Evolutionary conservation across 2,797 vertebrate genomes (phyloP), one percentile per base, ranked within the genome.

Genomic region (Anisognathus igniventris): DNA sequence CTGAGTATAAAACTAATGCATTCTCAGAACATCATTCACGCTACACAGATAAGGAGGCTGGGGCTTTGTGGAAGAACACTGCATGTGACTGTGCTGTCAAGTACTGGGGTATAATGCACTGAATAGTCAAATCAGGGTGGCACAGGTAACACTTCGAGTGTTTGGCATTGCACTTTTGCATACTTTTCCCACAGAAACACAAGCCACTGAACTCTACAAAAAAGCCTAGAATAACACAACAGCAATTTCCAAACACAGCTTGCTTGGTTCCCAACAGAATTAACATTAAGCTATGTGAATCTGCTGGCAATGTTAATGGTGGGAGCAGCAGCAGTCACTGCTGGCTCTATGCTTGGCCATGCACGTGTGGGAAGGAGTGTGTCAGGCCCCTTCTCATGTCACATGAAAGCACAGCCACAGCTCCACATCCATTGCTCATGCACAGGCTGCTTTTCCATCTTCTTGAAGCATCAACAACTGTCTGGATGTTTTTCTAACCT

Each of bases 261-360:
- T 2, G 1, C 58, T 33, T 33, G 44, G 37, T 3, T 65, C 44
- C 61, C 42, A 53, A 8, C 14, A 79, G 60, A 56, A 66, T 53
- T 20, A 37, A 8, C 27, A 1, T 25, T 15, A 21, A 6, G 20
- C 35, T 24, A 2, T 0, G 4, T 28, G 70, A 56, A 60, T 50
- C n/a, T 47, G 16, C 7, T 5, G 35, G 44, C 8, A 42, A 22
- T 7, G 30, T 6, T 1, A 19, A 7, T 1, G 27, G 79, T 8
- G 16, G 50, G 5, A 14, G 66, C 50, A 23, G 40, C 67, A 27
- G 44, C 48, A 28, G 74, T 4, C 4, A 4, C 7, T 62, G 44
- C 73, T 53, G 84, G 51, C 73, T 7, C 73, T 7, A 33, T 2
- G 20, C 51, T 24, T 1, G 9, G 39, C 67, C 39, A 37, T 30